A percentile compares a stretch with the other conserved stretches of the same genome.
phyloP scores from a whole-genome alignment of 1,140 invertebrate species.

The Lasaia peninsularis region DNA sequence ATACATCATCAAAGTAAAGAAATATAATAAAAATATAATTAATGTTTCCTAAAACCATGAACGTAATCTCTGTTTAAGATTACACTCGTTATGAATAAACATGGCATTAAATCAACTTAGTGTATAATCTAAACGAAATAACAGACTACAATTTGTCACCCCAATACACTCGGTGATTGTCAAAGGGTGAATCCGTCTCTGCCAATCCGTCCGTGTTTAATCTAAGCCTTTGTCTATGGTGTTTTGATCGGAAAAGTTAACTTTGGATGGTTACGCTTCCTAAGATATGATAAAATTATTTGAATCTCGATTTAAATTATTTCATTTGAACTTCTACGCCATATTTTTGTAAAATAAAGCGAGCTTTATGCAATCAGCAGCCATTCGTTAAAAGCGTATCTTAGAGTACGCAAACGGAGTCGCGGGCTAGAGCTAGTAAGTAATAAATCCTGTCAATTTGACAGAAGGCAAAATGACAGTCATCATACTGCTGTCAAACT shows the following conservation, averaged over 20 bases:
- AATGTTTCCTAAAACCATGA: conserved; percentile 5
- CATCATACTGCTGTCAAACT: too few relatives aligned
- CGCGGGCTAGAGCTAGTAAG: too few relatives aligned
- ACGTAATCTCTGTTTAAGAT: conserved; percentile 7
- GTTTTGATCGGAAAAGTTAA: conserved; percentile 72
- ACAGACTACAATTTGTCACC: conserved; percentile 64
- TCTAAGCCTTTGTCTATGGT: conserved; percentile 70
- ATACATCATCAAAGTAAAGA: too few relatives aligned
- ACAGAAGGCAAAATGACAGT: too few relatives aligned
- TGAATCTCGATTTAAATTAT: conserved; percentile 5
- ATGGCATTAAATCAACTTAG: conserved; percentile 18
- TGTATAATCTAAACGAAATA: conserved; percentile 39
- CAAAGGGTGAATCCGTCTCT: conserved; percentile 59
- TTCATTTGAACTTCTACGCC: too few relatives aligned
- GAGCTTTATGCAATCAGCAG: too few relatives aligned
- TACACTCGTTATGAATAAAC: conserved; percentile 13
- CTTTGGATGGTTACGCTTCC: conserved; percentile 55
- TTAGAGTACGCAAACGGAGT: too few relatives aligned
- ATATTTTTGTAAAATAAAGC: too few relatives aligned
- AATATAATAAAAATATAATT: background rate
- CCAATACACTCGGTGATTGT: conserved; percentile 46
- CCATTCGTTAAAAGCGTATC: too few relatives aligned
- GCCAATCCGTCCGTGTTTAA: conserved; percentile 65
- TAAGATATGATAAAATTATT: too few relatives aligned
- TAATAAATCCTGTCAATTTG: too few relatives aligned